Conservation (phyloP, 2,797 vertebrate species). For the Huso huso region DNA sequence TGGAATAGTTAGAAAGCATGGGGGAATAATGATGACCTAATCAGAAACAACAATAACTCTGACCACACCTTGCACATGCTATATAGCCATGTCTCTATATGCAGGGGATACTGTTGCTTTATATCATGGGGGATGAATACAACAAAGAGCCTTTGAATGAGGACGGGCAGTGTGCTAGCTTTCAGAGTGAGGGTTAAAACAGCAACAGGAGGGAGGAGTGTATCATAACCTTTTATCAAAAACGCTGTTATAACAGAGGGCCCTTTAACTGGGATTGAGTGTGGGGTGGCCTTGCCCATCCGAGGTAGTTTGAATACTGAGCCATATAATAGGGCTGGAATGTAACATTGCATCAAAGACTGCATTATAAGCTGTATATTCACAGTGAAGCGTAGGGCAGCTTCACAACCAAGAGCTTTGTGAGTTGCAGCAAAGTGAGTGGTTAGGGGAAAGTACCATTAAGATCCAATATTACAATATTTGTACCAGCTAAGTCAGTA, state of each 20-base stretch:
- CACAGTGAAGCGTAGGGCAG: not conserved
- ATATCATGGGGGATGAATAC: not conserved
- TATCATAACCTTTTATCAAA: not conserved
- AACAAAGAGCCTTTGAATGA: conserved; percentile 5
- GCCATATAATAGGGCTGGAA: not conserved
- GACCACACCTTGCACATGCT: too few species aligned
- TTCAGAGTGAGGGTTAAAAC: conserved; percentile 8
- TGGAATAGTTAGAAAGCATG: too few species aligned
- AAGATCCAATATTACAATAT: too few species aligned
- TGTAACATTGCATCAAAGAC: conserved; percentile 2
- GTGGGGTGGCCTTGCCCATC: not conserved
- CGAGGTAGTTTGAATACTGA: not conserved
- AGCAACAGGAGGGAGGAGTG: not conserved
- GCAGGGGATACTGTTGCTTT: too few species aligned
- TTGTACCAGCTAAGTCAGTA: too few species aligned
- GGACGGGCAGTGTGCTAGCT: not conserved
- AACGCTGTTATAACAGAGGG: not conserved
- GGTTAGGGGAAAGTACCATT: not conserved
- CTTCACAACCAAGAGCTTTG: conserved; percentile 3
- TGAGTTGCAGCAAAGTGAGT: not conserved
- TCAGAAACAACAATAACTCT: too few species aligned
- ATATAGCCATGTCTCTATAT: too few species aligned
- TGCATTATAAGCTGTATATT: conserved; percentile 4
- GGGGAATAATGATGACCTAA: too few species aligned
- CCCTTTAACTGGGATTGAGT: conserved; percentile 5